A percentile compares a stretch with the other conserved stretches of the same genome.
Evolutionary conservation across 2,888 invertebrate genomes (phyloP).

Genomic region (Tenthredo notha): DNA sequence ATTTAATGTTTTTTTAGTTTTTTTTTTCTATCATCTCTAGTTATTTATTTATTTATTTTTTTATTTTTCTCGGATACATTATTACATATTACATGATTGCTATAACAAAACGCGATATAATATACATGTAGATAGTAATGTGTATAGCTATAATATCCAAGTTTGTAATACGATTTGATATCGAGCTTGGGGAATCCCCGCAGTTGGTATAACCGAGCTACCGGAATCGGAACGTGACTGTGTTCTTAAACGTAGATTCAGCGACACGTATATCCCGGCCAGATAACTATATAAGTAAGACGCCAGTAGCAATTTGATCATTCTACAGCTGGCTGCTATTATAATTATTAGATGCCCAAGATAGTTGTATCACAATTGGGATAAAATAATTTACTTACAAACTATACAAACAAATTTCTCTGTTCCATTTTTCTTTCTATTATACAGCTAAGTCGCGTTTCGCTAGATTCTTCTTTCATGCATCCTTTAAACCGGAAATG

Average conservation of each 20-base stretch:
- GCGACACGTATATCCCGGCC: background rate
- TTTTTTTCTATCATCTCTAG: background rate
- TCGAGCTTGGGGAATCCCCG: conserved; percentile 59
- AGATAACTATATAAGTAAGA: conserved; percentile 18
- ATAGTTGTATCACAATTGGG: background rate
- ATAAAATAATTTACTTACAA: background rate
- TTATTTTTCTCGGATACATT: too few species aligned
- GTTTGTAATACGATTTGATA: conserved; percentile 64
- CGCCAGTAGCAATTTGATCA: background rate
- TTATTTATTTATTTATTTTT: too few species aligned
- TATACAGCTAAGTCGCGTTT: conserved; percentile 21
- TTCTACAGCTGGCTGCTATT: conserved; percentile 9
- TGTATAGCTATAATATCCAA: conserved; percentile 38
- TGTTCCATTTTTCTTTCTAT: background rate
- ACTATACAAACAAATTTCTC: background rate
- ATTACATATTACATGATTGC: too few species aligned
- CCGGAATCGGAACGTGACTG: conserved; percentile 60
- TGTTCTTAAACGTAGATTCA: conserved; percentile 46
- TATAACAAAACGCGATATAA: background rate
- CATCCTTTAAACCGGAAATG: conserved; percentile 4
- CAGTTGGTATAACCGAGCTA: background rate
- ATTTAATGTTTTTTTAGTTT: background rate
- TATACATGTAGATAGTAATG: background rate
- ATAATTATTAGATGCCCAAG: background rate
- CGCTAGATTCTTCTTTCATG: background rate